These are phyloP conservation scores for Petrocephalus schoutedeni DNA, from an alignment of 2,797 vertebrate species.

Conservation along the genomic window DNA sequence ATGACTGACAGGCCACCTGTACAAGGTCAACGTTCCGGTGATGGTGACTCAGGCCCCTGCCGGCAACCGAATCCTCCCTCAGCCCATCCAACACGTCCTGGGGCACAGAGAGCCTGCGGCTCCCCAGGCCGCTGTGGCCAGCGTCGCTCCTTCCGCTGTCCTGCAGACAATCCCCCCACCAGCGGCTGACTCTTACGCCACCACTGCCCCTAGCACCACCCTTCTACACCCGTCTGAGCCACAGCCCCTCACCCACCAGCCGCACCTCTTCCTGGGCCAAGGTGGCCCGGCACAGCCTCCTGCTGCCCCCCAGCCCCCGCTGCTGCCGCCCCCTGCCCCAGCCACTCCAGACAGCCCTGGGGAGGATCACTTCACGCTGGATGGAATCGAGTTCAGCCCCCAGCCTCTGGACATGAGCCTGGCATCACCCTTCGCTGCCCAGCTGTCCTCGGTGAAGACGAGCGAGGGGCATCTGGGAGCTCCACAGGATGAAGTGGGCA, in stretches of 20 bases:
- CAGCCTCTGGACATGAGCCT: constrained; percentile 45
- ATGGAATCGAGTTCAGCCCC: constrained; percentile 52
- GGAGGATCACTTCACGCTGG: constrained; percentile 36
- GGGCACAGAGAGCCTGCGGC: constrained; percentile 53
- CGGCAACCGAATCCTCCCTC: constrained; percentile 56
- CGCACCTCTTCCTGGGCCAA: constrained; percentile 31
- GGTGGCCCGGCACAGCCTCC: constrained; percentile 28
- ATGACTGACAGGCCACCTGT: constrained; percentile 75
- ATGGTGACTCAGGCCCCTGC: constrained; percentile 78
- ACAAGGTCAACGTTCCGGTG: constrained; percentile 87
- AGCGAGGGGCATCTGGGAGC: constrained; percentile 47
- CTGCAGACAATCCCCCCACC: constrained; percentile 33
- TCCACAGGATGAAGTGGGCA: constrained; percentile 46
- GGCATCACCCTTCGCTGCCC: constrained; percentile 35
- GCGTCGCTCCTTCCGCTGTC: constrained; percentile 30
- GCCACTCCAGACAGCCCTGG: constrained; percentile 32
- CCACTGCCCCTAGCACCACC: constrained; percentile 26
- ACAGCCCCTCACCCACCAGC: constrained; percentile 25
- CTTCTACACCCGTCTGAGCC: constrained; percentile 9
- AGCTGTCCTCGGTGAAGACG: constrained; percentile 39
- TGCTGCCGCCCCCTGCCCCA: constrained; percentile 20
- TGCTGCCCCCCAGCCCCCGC: constrained; percentile 39
- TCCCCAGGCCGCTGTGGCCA: constrained; percentile 34
- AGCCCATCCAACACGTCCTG: constrained; percentile 55
- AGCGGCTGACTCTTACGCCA: constrained; percentile 36